Evolutionary conservation across 2,888 invertebrate genomes (phyloP).

Genomic region (Hydrotaea cyrtoneurina): DNA sequence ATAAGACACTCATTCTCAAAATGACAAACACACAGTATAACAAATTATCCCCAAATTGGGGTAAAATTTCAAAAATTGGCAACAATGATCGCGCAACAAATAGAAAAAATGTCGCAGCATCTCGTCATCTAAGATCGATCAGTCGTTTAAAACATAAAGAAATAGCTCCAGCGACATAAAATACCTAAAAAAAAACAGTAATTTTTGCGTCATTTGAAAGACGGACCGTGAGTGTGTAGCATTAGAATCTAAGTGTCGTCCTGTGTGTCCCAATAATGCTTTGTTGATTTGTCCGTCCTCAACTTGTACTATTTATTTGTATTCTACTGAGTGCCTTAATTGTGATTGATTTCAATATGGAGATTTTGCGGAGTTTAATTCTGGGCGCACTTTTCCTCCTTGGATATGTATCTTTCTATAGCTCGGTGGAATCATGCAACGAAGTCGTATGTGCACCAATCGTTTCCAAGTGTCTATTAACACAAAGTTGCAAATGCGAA

Average conservation of each 20-base stretch:
- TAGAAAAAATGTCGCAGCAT: too few species aligned
- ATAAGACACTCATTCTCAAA: too few species aligned
- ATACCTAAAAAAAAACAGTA: not conserved
- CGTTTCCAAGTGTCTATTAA: conserved; percentile 97
- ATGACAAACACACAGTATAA: too few species aligned
- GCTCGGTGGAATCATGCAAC: conserved; percentile 85
- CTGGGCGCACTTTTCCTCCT: conserved; percentile 73
- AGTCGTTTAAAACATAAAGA: conserved; percentile 1
- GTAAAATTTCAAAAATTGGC: too few species aligned
- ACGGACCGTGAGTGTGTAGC: conserved; percentile 53
- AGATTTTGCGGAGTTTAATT: conserved; percentile 73
- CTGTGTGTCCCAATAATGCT: conserved; percentile 57
- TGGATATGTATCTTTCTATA: conserved; percentile 74
- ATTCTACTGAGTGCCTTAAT: conserved; percentile 33
- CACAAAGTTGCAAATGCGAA: conserved; percentile 97
- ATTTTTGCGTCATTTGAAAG: not conserved
- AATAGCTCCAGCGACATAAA: not conserved
- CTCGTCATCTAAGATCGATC: not conserved
- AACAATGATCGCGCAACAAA: too few species aligned
- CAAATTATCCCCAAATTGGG: too few species aligned
- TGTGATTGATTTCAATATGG: conserved; percentile 69
- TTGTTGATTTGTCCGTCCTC: conserved; percentile 62
- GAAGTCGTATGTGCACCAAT: conserved; percentile 97
- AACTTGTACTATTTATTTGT: conserved; percentile 50
- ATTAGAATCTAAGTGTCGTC: conserved; percentile 45